Evolutionary conservation across 2,797 vertebrate genomes (phyloP), one percentile per base, ranked within the genome.

Genomic region (Microtus obscurus): DNA sequence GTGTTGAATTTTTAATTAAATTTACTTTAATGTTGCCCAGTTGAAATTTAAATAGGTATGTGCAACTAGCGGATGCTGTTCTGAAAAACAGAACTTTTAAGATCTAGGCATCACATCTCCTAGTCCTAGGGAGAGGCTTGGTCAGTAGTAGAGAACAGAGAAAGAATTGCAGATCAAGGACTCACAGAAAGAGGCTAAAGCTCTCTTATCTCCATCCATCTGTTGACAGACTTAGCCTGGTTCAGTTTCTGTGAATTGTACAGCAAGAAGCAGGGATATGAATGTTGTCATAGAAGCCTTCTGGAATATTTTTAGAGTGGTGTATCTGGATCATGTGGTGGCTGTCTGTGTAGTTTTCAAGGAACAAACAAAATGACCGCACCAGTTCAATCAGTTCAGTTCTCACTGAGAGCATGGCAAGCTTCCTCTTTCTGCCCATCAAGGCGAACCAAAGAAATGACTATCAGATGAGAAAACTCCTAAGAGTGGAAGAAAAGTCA

Each of bases 11-110:
- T 86, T 95, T 88, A 79, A 81, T 77, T 59, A 61, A 78, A 77
- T 59, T 95, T 86, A 77, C 80, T 40, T 89, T 89, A 89, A 88
- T 77, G 40, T 63, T 78, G 92, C 77, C 59, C 51, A 61, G 34
- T 82, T 97, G 77, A 86, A 89, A 81, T 92, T 56, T 63, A 69
- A 89, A 69, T 31, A 83, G 83, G 67, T 5, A 34, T 37, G 40
- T 83, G 8, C 90, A 59, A 59, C 25, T 69, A 34, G 43, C 81
- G n/a, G 31, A 23, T 89, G 45, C 83, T 25, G 1, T 69, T 91
- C 2, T 81, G 43, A 40, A 89, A 91, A 85, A n/a, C 11, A 37
- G 4, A 74, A 29, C 27, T 83, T 71, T 63, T 71, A 48, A 79
- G 87, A 93, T 65, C 53, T 27, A 96, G 19, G 25, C 51, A 80